Base-by-base conservation (phyloP, 2,888 invertebrate species). In the Monochamus alternatus region DNA sequence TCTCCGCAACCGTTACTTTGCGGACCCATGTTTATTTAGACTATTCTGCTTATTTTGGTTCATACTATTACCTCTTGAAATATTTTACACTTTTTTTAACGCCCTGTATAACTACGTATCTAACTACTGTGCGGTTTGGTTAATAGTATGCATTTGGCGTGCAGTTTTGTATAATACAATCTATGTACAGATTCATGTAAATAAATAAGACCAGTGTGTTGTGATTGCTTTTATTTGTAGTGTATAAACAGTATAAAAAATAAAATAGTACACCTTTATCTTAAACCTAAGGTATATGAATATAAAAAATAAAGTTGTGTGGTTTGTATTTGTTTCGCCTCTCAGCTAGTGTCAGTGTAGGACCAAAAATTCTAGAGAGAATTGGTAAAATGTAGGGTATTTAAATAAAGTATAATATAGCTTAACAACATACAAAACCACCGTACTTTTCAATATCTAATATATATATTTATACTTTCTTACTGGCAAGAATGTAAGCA, bases 261-360 rank as follows among this genome's bases (percentile, higher is more conserved):
- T 84, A 85, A 86, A 86, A 86, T 86, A 86, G 85, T 86, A 86
- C 86, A 85, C 86, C 86, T 85, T 80, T 82, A 38, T 75, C 81
- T 82, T 84, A 83, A 80, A 75, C 69, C 81, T 82, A 84, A 68
- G 60, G 75, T 78, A 78, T 68, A 73, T 58, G 31, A 68, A 59
- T 30, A 60, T 60, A 69, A 47, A 44, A 68, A 60, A 43, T 43
- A 60, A 69, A 60, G 32, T 60, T 14, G 10, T 58, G 68, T 58
- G 38, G 68, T 22, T 58, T 60, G 69, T 14, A 60, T 47, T 59
- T 31, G 44, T 60, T 60, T 59, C 31, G 22, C 22, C 22, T 52
- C 22, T 52, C 22, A 67, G 22, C 58, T 58, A 22, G 14, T 55
- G 14, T 14, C 43, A n/a, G 43, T 55, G 55, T n/a, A 22, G 7